Base-by-base conservation (phyloP, 2,888 invertebrate species). In the Scrobipalpa atriplicella region DNA sequence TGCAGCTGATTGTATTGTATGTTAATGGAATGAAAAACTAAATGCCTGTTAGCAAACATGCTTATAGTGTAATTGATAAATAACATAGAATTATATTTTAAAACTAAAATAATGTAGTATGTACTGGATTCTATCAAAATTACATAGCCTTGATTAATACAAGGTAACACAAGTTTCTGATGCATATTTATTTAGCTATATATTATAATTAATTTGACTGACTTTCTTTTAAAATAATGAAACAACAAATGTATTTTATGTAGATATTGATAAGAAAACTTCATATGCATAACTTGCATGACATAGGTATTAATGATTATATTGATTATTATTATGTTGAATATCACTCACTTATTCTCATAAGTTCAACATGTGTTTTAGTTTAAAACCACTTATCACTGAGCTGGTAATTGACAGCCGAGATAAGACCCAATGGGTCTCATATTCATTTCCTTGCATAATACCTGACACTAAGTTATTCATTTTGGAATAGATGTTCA, bases 341-440 rank as follows among this genome's bases (percentile, higher is more conserved):
- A 47, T 8, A n/a, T 16, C 47, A 16, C n/a, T 47, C 47, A 47
- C 47, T 5, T 10, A 52, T 19, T 18, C 10, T 18, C 52, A 52
- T 52, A 9, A 41, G 41, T 52, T 52, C 19, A 52, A 18, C 16
- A 52, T 21, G 18, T 19, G 18, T 10, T 41, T 3, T 21, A 52
- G 16, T 21, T 52, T 52, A 52, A 9, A 52, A 18, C 19, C 19
- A 52, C 18, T 19, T 52, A 18, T 52, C 52, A 52, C 52, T 52
- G 52, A 19, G 52, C 52, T 52, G 18, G 52, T 52, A 52, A 52
- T 52, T 52, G 52, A 56, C 54, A 56, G 54, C 21, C 11, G 11
- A 21, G 11, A 56, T 56, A 29, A 56, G 19, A 29, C 54, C 54
- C 16, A 52, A 21, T 21, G n/a, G 19, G 21, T 56, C 54, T 56